Evolutionary conservation across 1,140 invertebrate genomes (phyloP).

Genomic region (Lepidurus arcticus): DNA sequence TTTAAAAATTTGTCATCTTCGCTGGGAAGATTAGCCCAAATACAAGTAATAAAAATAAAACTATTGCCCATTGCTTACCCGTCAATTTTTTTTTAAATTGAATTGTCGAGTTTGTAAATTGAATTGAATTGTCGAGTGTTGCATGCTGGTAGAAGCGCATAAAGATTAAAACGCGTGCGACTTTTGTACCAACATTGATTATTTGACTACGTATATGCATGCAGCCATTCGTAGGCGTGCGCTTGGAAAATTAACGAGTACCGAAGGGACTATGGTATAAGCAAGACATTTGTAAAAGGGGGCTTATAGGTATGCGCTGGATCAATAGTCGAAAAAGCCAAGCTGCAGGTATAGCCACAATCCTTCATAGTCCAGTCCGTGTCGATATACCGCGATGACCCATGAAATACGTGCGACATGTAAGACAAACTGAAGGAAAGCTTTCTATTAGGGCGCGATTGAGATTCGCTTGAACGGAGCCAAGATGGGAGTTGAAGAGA

Average conservation of each 20-base stretch:
- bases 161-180: too few relatives aligned
- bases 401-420: not conserved
- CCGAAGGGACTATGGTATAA: not conserved
- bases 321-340: not conserved
- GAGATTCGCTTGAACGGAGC: not conserved
- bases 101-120: too few relatives aligned
- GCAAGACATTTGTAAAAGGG: not conserved
- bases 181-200: not conserved
- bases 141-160: too few relatives aligned
- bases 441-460: not conserved
- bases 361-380: not conserved
- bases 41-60: conserved; percentile 13
- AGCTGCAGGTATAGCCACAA: not conserved
- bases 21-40: conserved; percentile 8
- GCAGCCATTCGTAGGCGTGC: conserved; percentile 1
- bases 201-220: not conserved
- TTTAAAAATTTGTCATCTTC: not conserved
- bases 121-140: too few relatives aligned
- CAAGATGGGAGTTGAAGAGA: not conserved
- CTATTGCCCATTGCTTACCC: not conserved
- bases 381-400: not conserved
- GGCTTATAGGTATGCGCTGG: not conserved
- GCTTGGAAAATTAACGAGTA: not conserved
- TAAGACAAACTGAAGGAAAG: too few relatives aligned
- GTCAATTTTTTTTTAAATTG: not conserved